Evolutionary conservation across 2,113 vertebrate genomes (phyloP).

Genomic region (Hoplias malabaricus): DNA sequence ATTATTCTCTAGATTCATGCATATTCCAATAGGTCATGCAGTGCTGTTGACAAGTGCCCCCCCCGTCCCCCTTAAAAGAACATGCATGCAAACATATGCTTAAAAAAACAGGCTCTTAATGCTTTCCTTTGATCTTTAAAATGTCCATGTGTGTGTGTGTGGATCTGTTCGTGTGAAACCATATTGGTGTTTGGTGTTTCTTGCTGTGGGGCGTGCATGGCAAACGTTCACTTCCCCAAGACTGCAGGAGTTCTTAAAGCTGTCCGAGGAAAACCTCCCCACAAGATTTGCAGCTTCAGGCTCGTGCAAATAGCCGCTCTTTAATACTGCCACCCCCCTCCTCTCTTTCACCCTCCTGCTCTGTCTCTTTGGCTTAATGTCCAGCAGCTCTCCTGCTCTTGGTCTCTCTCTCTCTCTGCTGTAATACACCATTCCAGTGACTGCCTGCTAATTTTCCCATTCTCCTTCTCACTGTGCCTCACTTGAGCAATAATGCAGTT

Average conservation of each 20-base stretch:
- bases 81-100: not conserved
- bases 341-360: slow-evolving; percentile 16
- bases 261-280: slow-evolving; percentile 20
- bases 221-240: not conserved
- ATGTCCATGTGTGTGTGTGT: not conserved
- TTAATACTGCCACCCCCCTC: not conserved
- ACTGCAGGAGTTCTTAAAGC: not conserved
- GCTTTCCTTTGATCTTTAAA: slow-evolving; percentile 7
- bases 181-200: not conserved
- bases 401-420: not conserved
- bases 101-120: not conserved
- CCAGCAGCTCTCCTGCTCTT: not conserved
- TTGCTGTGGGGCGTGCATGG: not conserved
- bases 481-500: not conserved
- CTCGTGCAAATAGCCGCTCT: not conserved
- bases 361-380: not conserved
- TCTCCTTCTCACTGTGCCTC: not conserved
- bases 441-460: slow-evolving; percentile 12
- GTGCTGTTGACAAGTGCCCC: not conserved
- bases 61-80: not conserved
- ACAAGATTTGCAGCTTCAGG: slow-evolving; percentile 13
- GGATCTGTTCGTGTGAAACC: not conserved
- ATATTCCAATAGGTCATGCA: not conserved
- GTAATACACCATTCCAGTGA: not conserved
- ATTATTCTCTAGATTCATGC: not conserved